Conservation (phyloP, 2,113 vertebrate species). For the Hippocampus mohnikei region DNA sequence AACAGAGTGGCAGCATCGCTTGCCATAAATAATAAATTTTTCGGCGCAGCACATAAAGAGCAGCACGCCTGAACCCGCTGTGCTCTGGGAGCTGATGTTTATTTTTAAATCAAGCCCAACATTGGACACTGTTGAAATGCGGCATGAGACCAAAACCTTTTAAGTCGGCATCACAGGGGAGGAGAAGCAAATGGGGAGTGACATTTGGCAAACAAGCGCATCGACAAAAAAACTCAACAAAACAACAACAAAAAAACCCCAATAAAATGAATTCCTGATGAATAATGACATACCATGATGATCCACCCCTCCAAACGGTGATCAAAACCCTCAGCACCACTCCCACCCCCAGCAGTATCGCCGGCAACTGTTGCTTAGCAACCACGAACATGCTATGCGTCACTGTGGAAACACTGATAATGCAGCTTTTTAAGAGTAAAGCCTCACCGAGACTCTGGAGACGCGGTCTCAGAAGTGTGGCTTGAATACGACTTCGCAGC, state of each 20-base stretch:
- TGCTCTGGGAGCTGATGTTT: slow-evolving; percentile 16
- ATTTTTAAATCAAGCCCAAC: slow-evolving; percentile 23
- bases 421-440: slow-evolving; percentile 42
- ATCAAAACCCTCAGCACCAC: slow-evolving; percentile 33
- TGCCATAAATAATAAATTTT: slow-evolving; percentile 55
- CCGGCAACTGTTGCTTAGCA: slow-evolving; percentile 80
- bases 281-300: slow-evolving; percentile 25
- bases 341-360: slow-evolving; percentile 68
- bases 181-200: neutral
- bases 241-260: slow-evolving; percentile 7
- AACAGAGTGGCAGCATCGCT: slow-evolving; percentile 42
- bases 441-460: neutral
- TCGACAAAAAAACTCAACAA: slow-evolving; percentile 30
- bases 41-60: slow-evolving; percentile 35
- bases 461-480: neutral
- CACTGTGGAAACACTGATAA: slow-evolving; percentile 41
- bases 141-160: neutral
- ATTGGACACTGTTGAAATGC: neutral
- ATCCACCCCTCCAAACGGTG: neutral
- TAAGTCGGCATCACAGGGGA: slow-evolving; percentile 26
- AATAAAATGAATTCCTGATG: slow-evolving; percentile 8
- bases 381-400: slow-evolving; percentile 67
- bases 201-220: neutral
- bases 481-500: neutral
- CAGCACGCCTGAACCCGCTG: slow-evolving; percentile 14